Evolutionary conservation across 2,113 vertebrate species (phyloP).

Genomic region (Brienomyrus brachyistius): DNA sequence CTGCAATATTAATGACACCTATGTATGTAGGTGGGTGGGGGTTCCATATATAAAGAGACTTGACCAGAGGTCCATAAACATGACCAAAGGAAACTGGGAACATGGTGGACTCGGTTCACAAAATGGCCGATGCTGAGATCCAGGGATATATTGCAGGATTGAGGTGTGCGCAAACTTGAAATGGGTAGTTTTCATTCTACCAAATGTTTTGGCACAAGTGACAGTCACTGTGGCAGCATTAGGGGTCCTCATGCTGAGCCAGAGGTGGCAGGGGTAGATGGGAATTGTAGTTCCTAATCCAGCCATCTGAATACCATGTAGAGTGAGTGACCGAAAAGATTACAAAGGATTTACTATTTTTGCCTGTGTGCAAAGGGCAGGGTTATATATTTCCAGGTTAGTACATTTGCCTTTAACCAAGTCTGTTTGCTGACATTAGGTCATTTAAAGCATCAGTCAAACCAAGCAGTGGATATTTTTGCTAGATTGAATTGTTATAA

Average conservation of each 20-base stretch:
- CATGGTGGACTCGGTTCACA: neutral
- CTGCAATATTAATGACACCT: neutral
- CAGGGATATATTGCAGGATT: neutral
- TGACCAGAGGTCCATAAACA: neutral
- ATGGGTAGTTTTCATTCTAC: neutral
- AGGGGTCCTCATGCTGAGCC: neutral
- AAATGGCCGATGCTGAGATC: neutral
- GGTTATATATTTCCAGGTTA: neutral
- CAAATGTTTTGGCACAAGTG: neutral
- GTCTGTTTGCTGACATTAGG: neutral
- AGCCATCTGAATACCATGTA: neutral
- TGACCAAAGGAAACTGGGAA: constrained; percentile 4
- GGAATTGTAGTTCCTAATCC: constrained; percentile 15
- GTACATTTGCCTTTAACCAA: neutral
- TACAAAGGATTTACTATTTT: neutral
- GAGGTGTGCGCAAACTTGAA: neutral
- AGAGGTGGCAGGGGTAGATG: neutral
- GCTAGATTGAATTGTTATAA: neutral
- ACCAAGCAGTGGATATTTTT: neutral
- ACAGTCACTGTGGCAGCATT: neutral
- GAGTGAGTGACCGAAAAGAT: neutral
- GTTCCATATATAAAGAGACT: neutral
- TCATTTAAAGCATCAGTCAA: neutral
- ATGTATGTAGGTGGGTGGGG: neutral
- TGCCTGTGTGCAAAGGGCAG: neutral